Evolutionary conservation across 1,140 invertebrate species (phyloP).

Genomic region (Parapsyche elsis): DNA sequence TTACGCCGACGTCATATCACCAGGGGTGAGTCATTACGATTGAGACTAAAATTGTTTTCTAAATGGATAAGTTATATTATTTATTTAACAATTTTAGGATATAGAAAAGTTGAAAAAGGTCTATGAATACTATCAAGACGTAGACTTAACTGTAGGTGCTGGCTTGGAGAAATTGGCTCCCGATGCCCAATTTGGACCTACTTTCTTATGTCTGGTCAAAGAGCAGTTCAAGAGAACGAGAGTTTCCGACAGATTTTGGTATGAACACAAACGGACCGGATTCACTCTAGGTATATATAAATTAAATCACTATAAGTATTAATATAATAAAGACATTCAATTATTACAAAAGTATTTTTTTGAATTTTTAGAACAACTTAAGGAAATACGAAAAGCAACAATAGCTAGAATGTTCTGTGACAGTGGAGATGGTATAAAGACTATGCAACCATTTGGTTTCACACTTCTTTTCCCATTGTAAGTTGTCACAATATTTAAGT

Average conservation of each 20-base stretch:
- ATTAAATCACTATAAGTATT: not conserved
- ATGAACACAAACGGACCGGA: conserved; percentile 64
- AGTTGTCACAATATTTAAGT: no score
- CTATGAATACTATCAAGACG: conserved; percentile 76
- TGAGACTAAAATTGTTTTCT: not conserved
- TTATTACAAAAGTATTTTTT: no score
- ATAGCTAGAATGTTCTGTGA: conserved; percentile 88
- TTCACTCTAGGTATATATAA: conserved; percentile 60
- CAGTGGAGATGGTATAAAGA: conserved; percentile 73
- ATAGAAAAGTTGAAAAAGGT: conserved; percentile 65
- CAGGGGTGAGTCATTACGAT: not conserved
- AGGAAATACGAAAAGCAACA: conserved; percentile 82
- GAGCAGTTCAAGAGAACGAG: conserved; percentile 77
- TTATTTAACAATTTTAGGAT: conserved; percentile 59
- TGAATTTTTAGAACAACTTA: conserved; percentile 77
- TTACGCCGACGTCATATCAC: conserved; percentile 66
- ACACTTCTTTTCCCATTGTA: not conserved
- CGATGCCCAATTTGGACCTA: conserved; percentile 78
- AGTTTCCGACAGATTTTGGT: conserved; percentile 79
- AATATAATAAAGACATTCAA: no score
- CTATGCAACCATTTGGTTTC: conserved; percentile 6
- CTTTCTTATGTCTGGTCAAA: conserved; percentile 81
- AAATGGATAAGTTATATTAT: not conserved
- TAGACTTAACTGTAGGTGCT: conserved; percentile 82
- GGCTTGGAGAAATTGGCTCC: conserved; percentile 73